These are phyloP conservation scores for Sarcoramphus papa DNA, from an alignment of 2,797 vertebrate genomes.

Conservation along the genomic window DNA sequence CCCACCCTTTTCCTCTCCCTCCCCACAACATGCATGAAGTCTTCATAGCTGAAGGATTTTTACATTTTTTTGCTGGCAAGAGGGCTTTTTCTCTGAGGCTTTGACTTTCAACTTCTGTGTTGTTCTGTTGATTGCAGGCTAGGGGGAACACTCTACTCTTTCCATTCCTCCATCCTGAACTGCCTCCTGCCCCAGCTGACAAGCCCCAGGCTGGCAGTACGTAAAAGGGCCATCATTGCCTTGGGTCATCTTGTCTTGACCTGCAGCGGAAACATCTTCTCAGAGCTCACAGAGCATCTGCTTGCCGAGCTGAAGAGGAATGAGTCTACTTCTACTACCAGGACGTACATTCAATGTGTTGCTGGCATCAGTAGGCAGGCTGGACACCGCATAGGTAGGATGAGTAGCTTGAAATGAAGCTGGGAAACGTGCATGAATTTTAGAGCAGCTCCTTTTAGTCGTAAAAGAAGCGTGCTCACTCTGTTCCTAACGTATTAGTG, in stretches of 20 bases:
- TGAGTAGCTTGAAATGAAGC: neutral
- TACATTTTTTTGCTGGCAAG: neutral
- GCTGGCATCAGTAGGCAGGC: conserved; percentile 89
- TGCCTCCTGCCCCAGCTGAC: conserved; percentile 90
- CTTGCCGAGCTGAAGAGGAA: conserved; percentile 75
- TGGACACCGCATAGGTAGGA: conserved; percentile 89
- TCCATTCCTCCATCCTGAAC: conserved; percentile 87
- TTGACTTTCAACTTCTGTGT: neutral
- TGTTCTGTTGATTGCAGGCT: conserved; percentile 73
- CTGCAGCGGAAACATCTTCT: conserved; percentile 86
- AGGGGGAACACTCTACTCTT: conserved; percentile 83
- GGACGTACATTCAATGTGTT: conserved; percentile 92
- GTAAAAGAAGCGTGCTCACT: neutral
- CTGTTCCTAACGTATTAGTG: neutral
- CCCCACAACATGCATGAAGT: neutral
- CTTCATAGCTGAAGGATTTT: neutral
- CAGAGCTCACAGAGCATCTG: conserved; percentile 87
- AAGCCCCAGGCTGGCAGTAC: conserved; percentile 89
- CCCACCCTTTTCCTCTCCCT: neutral
- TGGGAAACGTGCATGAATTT: fast-evolving
- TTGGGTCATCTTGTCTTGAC: conserved; percentile 89
- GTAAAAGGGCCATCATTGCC: conserved; percentile 89
- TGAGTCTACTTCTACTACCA: conserved; percentile 78
- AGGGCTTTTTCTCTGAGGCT: neutral
- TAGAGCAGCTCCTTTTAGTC: neutral